Conservation (phyloP, 2,113 vertebrate genomes). For the Bufo gargarizans region DNA sequence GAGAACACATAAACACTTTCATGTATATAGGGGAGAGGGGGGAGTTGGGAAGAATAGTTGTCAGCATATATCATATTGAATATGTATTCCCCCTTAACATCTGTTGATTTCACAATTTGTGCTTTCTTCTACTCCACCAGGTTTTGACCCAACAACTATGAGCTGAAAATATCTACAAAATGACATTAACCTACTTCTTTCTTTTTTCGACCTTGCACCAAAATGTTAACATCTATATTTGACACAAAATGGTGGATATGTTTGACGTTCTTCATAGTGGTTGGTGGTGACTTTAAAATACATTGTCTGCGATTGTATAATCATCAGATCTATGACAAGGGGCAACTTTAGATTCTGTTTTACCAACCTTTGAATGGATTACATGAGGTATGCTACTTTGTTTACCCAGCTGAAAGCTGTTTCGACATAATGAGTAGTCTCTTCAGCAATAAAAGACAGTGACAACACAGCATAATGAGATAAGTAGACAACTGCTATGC, state of each 20-base stretch:
- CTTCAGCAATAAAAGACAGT: conserved; percentile 30
- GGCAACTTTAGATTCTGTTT: neutral
- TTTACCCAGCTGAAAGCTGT: conserved; percentile 32
- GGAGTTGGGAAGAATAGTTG: no score
- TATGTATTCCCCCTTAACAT: no score
- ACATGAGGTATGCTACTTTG: neutral
- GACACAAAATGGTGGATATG: neutral
- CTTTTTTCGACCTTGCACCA: neutral
- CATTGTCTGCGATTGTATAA: neutral
- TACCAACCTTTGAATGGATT: neutral
- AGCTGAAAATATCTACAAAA: neutral
- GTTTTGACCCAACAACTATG: neutral
- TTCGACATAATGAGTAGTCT: neutral
- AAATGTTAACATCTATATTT: neutral
- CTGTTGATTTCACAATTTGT: neutral
- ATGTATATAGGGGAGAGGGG: no score
- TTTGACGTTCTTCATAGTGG: neutral
- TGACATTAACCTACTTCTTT: neutral
- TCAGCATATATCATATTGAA: no score
- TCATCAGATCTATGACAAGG: neutral
- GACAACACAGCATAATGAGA: conserved; percentile 14
- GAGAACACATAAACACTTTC: no score
- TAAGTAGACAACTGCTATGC: conserved; percentile 49
- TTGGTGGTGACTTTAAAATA: neutral
- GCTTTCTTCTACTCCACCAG: neutral